Evolutionary conservation across 2,888 invertebrate species (phyloP), one percentile per base, ranked within the genome.

Genomic region (Oxystoma pomonae): DNA sequence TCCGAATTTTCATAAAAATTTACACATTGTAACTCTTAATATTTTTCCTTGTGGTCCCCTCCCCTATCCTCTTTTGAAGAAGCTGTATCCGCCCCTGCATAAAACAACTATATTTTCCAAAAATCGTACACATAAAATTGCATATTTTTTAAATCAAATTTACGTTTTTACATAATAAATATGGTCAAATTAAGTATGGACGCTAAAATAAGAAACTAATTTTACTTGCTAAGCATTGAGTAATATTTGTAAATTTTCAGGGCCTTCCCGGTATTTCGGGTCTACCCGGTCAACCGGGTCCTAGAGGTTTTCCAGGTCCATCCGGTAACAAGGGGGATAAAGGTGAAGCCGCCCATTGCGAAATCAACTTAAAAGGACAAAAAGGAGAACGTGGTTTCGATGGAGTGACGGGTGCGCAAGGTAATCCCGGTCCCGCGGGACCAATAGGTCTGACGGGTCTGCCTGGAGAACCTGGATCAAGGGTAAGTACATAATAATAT

Each of bases 331-430:
- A 86, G 75, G 94, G 94, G 70, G 86, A 88, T 16, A 93, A 92
- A 78, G 94, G 94, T 74, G 91, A 92, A 76, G 84, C 91, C 0
- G 93, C 92, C 0, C 87, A 87, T 69, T 86, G 87, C 49, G 89
- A 90, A 64, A 82, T 85, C 19, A 85, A 86, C 70, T 83, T 86
- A 0, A 91, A 91, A 77, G 95, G 95, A 50, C 90, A 92, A 76
- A 94, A 94, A 75, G 95, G 95, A 76, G 93, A 94, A 78, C 89
- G 89, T 1, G 92, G 94, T 58, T 79, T 84, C 51, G 87, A 90
- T 72, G 96, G 96, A 55, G 85, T 85, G 58, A 83, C 83, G 70
- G 91, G 92, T 53, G 80, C 81, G 7, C 81, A 83, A 9, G 91
- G 91, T 16, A 80, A 84, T 51, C 84, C 86, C 2, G 91, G 91